Percentiles rank a stretch among this genome's conserved stretches.
Conservation (phyloP, 2,113 vertebrate genomes). For the Cepphus grylle region DNA sequence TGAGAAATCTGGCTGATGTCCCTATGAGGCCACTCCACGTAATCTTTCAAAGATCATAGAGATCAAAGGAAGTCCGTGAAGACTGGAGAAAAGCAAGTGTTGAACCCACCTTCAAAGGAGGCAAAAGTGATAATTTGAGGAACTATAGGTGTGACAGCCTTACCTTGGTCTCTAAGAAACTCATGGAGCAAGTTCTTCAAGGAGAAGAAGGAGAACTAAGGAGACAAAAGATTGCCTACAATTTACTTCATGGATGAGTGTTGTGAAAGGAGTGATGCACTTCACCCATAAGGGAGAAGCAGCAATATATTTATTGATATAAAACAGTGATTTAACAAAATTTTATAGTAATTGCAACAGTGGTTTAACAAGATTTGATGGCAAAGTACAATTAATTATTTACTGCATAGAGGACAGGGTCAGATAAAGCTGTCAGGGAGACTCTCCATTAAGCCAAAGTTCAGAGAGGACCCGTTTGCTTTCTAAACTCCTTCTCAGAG, state of each 20-base stretch:
- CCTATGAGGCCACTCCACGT: background rate
- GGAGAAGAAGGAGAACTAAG: background rate
- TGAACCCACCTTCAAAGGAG: background rate
- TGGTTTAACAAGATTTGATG: background rate
- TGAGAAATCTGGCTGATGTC: background rate
- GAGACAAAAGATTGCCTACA: background rate
- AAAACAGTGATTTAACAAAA: background rate
- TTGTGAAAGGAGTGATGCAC: background rate
- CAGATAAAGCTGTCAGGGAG: background rate
- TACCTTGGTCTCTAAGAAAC: background rate
- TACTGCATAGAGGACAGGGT: background rate
- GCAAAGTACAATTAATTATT: background rate
- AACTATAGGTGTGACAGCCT: fast-evolving
- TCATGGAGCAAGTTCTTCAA: background rate
- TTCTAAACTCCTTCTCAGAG: background rate
- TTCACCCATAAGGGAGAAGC: background rate
- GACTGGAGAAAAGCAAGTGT: background rate
- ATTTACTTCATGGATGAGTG: background rate
- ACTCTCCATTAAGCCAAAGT: background rate
- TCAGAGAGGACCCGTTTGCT: background rate
- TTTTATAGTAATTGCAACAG: background rate
- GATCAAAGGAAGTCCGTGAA: background rate
- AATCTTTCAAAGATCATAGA: background rate
- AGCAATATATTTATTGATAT: background rate
- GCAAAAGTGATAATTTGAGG: background rate